phyloP scores from a whole-genome alignment of 1,140 invertebrate genomes.

The Drosophila kepulauana region DNA sequence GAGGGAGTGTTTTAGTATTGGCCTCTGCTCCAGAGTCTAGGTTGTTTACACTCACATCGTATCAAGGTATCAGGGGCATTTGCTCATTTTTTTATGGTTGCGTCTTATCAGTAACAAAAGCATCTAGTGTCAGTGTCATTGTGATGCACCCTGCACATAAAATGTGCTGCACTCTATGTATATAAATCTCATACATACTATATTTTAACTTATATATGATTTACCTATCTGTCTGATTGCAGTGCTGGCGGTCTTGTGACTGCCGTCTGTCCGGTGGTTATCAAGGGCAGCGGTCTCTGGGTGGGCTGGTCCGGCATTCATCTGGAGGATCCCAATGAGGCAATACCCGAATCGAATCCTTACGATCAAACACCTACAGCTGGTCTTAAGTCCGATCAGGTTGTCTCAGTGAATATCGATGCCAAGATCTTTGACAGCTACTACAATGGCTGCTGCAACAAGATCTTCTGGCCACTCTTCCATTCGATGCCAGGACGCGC shows the following conservation, averaged over 20 bases:
- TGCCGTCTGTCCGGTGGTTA: slow-evolving; percentile 95
- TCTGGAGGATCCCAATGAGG: slow-evolving; percentile 88
- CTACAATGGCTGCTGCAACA: slow-evolving; percentile 97
- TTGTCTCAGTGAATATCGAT: slow-evolving; percentile 92
- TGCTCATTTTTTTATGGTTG: slow-evolving; percentile 58
- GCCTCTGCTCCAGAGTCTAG: slow-evolving; percentile 41
- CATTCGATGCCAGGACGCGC: slow-evolving; percentile 95
- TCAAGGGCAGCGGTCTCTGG: slow-evolving; percentile 93
- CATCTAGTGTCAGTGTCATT: slow-evolving; percentile 48
- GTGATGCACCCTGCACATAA: slow-evolving; percentile 67
- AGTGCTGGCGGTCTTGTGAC: slow-evolving; percentile 95
- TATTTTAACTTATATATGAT: slow-evolving; percentile 1
- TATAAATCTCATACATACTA: slow-evolving; percentile 4
- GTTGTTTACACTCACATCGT: slow-evolving; percentile 72
- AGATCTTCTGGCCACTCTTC: slow-evolving; percentile 96
- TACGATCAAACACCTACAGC: slow-evolving; percentile 94
- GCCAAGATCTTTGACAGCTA: slow-evolving; percentile 92
- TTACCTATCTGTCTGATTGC: slow-evolving; percentile 29
- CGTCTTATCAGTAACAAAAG: slow-evolving; percentile 57
- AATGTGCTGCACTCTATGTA: slow-evolving; percentile 53
- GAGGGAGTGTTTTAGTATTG: slow-evolving; percentile 14
- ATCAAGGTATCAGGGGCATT: slow-evolving; percentile 20
- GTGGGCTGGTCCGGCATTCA: slow-evolving; percentile 96
- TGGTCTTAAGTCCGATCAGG: slow-evolving; percentile 92
- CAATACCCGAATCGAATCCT: slow-evolving; percentile 94